These are phyloP conservation scores for Plebejus anna DNA, from an alignment of 2,888 invertebrate species.

Conservation along the genomic window DNA sequence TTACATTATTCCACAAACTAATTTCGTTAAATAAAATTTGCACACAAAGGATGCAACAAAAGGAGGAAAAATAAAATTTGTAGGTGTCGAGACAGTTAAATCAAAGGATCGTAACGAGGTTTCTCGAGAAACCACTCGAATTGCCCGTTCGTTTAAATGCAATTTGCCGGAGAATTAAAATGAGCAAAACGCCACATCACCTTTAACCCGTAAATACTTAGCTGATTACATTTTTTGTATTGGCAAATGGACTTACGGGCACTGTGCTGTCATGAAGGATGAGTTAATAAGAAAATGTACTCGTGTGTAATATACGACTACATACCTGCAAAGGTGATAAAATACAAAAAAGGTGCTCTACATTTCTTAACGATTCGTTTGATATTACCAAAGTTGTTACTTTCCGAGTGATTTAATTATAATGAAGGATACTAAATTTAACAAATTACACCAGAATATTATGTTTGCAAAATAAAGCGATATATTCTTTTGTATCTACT, in stretches of 20 bases:
- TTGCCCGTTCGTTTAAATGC: slow-evolving; percentile 58
- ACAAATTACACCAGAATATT: neutral
- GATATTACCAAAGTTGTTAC: too few relatives aligned
- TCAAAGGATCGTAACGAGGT: slow-evolving; percentile 64
- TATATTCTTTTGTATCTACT: too few relatives aligned
- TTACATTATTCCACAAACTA: slow-evolving; percentile 43
- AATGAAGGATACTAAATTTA: neutral
- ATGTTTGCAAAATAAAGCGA: too few relatives aligned
- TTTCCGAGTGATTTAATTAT: neutral
- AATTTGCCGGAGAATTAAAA: slow-evolving; percentile 50
- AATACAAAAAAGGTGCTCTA: neutral
- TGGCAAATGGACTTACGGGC: slow-evolving; percentile 6
- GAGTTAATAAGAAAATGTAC: neutral
- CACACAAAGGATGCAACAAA: slow-evolving; percentile 61
- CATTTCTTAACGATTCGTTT: neutral
- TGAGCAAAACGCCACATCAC: slow-evolving; percentile 36
- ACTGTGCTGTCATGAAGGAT: neutral
- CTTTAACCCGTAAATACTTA: slow-evolving; percentile 28
- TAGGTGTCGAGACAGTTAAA: slow-evolving; percentile 74
- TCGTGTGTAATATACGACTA: neutral
- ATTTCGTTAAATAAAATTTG: slow-evolving; percentile 64
- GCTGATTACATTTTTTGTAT: slow-evolving; percentile 2
- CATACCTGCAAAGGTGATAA: neutral
- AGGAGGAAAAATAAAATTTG: slow-evolving; percentile 64
- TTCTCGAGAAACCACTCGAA: slow-evolving; percentile 56